Conservation (phyloP, 2,888 invertebrate species). For the Tetropium fuscum region DNA sequence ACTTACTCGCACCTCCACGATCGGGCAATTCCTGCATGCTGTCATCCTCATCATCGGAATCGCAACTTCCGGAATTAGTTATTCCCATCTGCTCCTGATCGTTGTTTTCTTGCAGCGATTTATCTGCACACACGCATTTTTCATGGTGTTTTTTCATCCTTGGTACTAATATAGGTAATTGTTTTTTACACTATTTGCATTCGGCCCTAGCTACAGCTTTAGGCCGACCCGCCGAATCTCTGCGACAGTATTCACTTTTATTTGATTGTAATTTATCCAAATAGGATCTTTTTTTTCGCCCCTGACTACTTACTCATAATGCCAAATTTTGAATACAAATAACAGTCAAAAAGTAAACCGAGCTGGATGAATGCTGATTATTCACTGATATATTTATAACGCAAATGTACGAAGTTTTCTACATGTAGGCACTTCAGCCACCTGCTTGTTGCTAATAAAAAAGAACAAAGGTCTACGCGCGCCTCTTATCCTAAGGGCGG, state of each 20-base stretch:
- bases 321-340: neutral
- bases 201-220: neutral
- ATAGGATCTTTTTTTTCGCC: conserved; percentile 7
- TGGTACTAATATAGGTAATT: neutral
- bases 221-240: neutral
- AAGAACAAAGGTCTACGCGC: neutral
- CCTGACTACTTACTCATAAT: neutral
- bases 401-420: neutral
- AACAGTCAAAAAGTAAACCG: neutral
- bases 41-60: conserved; percentile 5
- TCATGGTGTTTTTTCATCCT: neutral
- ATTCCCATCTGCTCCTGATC: conserved; percentile 7
- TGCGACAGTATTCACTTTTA: neutral
- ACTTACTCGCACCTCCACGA: conserved; percentile 4
- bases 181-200: neutral
- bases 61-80: neutral
- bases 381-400: neutral
- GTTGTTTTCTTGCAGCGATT: conserved; percentile 6
- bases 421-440: neutral
- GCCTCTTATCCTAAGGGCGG: conserved; percentile 1
- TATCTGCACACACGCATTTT: neutral
- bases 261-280: neutral
- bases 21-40: conserved; percentile 6
- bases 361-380: neutral
- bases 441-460: neutral